Evolutionary conservation across 2,113 vertebrate species (phyloP).

Genomic region (Turnix velox): DNA sequence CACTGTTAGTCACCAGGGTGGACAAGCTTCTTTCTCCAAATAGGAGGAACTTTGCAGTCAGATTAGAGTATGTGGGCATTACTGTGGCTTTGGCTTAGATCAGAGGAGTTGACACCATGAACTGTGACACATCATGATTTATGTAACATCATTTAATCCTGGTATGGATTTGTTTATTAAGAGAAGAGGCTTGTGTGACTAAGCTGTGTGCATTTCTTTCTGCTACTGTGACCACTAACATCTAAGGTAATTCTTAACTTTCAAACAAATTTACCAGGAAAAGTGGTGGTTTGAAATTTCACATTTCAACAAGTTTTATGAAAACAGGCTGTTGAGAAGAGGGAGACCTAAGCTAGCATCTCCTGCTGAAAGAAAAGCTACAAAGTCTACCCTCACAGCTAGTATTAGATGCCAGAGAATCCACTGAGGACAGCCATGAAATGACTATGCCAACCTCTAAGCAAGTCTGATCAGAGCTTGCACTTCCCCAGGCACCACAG

Average conservation of each 20-base stretch:
- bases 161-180: background rate
- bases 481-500: background rate
- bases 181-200: background rate
- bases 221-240: background rate
- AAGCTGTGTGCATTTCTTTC: background rate
- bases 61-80: background rate
- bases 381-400: background rate
- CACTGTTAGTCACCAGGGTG: background rate
- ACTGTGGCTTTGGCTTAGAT: background rate
- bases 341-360: background rate
- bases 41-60: background rate
- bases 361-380: background rate
- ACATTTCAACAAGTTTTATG: background rate
- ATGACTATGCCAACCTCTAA: background rate
- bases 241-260: background rate
- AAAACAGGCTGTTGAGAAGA: background rate
- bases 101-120: background rate
- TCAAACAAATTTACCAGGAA: background rate
- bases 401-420: background rate
- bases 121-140: fast-evolving
- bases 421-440: background rate
- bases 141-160: fast-evolving
- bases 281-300: background rate
- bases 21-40: background rate
- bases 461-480: background rate